Evolutionary conservation across 2,113 vertebrate genomes (phyloP), one percentile per base, ranked within the genome.

Genomic region (Peromyscus leucopus): DNA sequence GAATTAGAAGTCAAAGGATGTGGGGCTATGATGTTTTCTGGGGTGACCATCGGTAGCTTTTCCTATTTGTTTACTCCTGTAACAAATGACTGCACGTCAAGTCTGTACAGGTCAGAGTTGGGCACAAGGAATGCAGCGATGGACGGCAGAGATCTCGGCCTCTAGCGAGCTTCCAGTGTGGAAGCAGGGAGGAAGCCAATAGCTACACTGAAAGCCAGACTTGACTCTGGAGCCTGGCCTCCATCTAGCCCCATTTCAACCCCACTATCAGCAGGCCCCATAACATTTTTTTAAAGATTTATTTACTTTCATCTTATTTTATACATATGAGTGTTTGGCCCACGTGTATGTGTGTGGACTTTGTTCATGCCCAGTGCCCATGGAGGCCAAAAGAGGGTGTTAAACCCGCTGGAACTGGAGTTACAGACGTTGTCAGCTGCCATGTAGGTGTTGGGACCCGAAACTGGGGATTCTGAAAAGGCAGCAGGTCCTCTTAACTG

Each of bases 261-360:
- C 55, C 48, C 21, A 89, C 28, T 55, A 74, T 63, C 31, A 63
- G 82, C 3, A 83, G 63, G 48, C 55, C 75, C 55, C 28, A 46
- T 93, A 91, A 67, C 22, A 86, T 93, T 93, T 76, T 93, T 91
- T 96, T 36, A 15, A 93, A 95, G 78, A 59, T 24, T 31, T 63
- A 28, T 31, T 42, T 42, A 84, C 59, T 63, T 84, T 63, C 13
- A 63, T 59, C 19, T 84, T 63, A 84, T 84, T 46, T 84, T 63
- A 63, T 84, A 19, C 82, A 46, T 63, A 16, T 84, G 15, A 65
- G 24, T 17, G 8, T 65, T 84, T 28, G 28, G 57, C 59, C 59
- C 61, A 84, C 59, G 1, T 84, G 24, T 84, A 26, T 63, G 57
- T 84, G 8, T 16, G 36, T 6, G 39, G 31, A 11, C 82, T 63